Base-by-base conservation (phyloP, 92 coral and sea anemone species). In the Paramuricea clavata region DNA sequence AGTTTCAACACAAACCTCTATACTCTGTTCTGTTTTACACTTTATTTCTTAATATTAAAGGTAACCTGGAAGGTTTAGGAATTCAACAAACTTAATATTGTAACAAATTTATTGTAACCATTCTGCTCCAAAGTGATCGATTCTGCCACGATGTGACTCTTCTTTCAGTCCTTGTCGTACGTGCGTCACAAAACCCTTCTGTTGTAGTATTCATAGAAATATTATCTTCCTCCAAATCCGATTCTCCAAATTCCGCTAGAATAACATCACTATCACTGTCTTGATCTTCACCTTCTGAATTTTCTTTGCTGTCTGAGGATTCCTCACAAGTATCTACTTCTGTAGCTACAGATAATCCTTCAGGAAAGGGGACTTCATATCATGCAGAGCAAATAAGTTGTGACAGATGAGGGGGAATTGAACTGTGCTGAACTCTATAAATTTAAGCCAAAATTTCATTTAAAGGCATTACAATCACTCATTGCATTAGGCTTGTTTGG, bases 401-500 rank as follows among this genome's bases (percentile, higher is more conserved):
- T 61, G 2, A 61, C 69, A 61, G 69, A 6, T 61, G 69, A 61
- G 19, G 27, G 28, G 16, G 19, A 30, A 23, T 61, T 61, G 12
- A 19, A 19, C 69, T 30, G 34, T 19, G 69, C 69, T 61, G 31
- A 61, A 61, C 69, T 61, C 28, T 61, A 61, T 30, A 61, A 61
- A 61, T 26, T 61, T 61, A 61, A 61, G 31, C 69, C 69, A 23
- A 61, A 61, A 23, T 61, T 61, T 61, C 69, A 61, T 61, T 61
- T 7, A 30, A 61, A 61, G 16, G 69, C 69, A 61, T 61, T 30
- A 61, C 7, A 13, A 13, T 61, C 69, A 61, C 69, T 61, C 28
- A 61, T 61, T 30, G 69, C 69, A 61, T 61, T 61, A 61, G 69
- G 69, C 26, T 61, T 61, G 65, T 61, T 61, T 61, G 69, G 69